Percentiles rank a stretch among this genome's conserved stretches.
phyloP scores from a whole-genome alignment of 2,797 vertebrate genomes.

The Cyprinodon diabolis region DNA sequence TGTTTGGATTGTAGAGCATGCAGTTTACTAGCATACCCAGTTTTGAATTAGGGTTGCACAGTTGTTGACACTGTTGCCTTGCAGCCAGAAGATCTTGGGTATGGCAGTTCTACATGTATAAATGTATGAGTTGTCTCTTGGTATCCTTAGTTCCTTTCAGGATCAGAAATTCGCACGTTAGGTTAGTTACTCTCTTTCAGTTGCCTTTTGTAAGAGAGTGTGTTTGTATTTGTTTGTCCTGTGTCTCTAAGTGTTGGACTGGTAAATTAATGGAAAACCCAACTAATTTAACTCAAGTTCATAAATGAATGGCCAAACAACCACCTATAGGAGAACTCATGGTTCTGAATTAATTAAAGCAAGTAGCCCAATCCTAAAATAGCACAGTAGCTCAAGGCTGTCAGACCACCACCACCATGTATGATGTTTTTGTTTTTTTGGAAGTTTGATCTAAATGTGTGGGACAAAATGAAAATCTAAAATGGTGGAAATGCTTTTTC shows the following conservation, averaged over 20 bases:
- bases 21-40: background rate
- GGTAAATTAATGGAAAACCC: no score
- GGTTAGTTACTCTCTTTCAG: background rate
- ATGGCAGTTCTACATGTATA: background rate
- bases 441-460: background rate
- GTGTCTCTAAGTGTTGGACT: no score
- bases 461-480: background rate
- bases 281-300: background rate
- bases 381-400: no score
- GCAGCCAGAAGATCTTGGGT: background rate
- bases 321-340: background rate
- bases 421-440: background rate
- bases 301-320: background rate
- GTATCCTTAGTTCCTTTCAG: background rate
- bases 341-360: background rate
- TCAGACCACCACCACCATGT: background rate
- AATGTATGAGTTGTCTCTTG: background rate
- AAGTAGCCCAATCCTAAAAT: background rate
- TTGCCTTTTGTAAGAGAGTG: background rate
- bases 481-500: background rate
- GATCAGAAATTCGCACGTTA: background rate
- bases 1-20: conserved; percentile 11
- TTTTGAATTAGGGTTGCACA: background rate
- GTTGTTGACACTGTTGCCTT: background rate
- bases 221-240: background rate